phyloP scores from a whole-genome alignment of 2,113 vertebrate genomes.

The Nothobranchius furzeri region DNA sequence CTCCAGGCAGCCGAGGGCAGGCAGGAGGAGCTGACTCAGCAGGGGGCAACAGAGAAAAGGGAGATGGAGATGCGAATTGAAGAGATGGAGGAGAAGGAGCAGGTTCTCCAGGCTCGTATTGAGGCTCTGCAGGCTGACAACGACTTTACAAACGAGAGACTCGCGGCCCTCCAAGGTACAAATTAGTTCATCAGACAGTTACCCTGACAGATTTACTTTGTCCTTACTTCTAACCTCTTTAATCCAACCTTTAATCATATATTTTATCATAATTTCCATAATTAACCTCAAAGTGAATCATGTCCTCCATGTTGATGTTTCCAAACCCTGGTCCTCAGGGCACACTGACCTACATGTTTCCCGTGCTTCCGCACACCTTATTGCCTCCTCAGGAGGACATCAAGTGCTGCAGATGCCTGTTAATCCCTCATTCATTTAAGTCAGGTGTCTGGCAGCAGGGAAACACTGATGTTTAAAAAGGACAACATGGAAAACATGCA shows the following conservation, averaged over 20 bases:
- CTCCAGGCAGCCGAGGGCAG: conserved; percentile 87
- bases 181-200: neutral
- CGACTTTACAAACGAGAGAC: conserved; percentile 97
- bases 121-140: conserved; percentile 98
- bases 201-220: neutral
- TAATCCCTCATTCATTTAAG: too few species aligned
- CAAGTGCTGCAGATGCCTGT: too few species aligned
- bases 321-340: too few species aligned
- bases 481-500: too few species aligned
- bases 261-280: too few species aligned
- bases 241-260: neutral
- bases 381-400: too few species aligned
- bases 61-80: conserved; percentile 92
- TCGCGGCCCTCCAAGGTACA: conserved; percentile 93
- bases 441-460: too few species aligned
- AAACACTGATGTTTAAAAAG: too few species aligned
- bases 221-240: neutral
- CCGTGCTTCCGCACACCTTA: too few species aligned
- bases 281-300: too few species aligned
- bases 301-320: too few species aligned
- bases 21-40: conserved; percentile 95
- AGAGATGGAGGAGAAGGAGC: conserved; percentile 99
- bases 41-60: conserved; percentile 90
- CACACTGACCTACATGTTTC: too few species aligned
- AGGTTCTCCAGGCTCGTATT: conserved; percentile 96